Evolutionary conservation across 2,113 vertebrate species (phyloP).

Genomic region (Toxotes jaculatrix): DNA sequence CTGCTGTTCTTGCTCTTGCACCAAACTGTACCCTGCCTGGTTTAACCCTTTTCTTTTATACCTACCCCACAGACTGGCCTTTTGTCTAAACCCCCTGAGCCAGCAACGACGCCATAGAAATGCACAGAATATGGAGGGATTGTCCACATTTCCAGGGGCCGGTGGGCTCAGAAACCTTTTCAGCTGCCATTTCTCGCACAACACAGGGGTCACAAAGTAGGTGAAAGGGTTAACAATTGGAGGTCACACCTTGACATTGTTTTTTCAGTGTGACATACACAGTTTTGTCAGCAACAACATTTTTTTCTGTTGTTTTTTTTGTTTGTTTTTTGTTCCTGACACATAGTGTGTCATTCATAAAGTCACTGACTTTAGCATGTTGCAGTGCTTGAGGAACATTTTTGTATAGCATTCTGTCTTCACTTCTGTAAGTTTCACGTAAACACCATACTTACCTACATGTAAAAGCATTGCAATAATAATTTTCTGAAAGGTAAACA

Average conservation of each 20-base stretch:
- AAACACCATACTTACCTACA: neutral
- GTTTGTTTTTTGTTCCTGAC: neutral
- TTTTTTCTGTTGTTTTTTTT: conserved; percentile 3
- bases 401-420: neutral
- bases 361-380: conserved; percentile 3
- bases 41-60: conserved; percentile 80
- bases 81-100: conserved; percentile 70
- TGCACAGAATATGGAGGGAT: conserved; percentile 57
- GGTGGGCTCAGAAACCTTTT: conserved; percentile 52
- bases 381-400: neutral
- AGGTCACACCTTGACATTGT: conserved; percentile 52
- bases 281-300: conserved; percentile 51
- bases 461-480: neutral
- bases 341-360: neutral
- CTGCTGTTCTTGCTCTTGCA: conserved; percentile 65
- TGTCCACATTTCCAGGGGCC: conserved; percentile 56
- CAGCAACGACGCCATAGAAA: conserved; percentile 72
- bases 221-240: conserved; percentile 64
- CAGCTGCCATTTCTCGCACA: conserved; percentile 41
- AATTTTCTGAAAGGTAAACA: neutral
- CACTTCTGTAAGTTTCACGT: neutral
- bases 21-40: conserved; percentile 64
- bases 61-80: conserved; percentile 26
- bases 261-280: conserved; percentile 4
- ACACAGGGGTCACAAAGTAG: conserved; percentile 26